These are phyloP conservation scores for Siniperca undulata DNA, from an alignment of 2,797 vertebrate genomes.

Conservation along the genomic window DNA sequence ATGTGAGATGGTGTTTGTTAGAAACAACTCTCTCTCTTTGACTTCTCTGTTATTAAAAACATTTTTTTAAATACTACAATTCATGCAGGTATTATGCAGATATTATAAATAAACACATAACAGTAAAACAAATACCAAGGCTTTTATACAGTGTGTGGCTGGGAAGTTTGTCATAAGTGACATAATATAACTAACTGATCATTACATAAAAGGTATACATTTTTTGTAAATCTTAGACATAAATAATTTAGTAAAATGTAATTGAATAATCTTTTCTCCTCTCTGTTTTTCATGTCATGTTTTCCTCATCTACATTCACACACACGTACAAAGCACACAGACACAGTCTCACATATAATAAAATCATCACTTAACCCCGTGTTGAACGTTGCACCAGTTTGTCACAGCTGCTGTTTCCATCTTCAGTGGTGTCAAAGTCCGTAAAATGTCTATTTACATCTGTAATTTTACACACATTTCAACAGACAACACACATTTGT, in stretches of 20 bases:
- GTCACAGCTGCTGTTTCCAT: neutral
- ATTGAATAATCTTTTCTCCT: neutral
- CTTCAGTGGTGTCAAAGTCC: conserved; percentile 3
- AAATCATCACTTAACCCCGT: neutral
- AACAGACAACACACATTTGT: neutral
- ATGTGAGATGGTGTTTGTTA: conserved; percentile 9
- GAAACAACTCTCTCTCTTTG: neutral
- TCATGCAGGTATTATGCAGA: neutral
- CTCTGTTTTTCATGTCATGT: neutral
- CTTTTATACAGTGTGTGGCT: neutral
- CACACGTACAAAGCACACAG: neutral
- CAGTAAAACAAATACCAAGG: neutral
- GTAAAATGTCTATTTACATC: conserved; percentile 2
- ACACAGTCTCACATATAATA: conserved; percentile 5
- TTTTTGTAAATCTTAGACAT: neutral
- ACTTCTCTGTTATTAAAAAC: neutral
- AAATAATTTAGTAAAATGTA: neutral
- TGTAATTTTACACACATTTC: conserved; percentile 5
- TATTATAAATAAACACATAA: neutral
- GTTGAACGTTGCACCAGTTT: neutral
- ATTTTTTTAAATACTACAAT: neutral
- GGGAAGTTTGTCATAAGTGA: neutral
- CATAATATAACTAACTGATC: neutral
- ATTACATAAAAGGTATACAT: neutral
- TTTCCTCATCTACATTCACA: neutral